Base-by-base conservation (phyloP, 2,113 vertebrate species). In the Leptobrachium ailaonicum region DNA sequence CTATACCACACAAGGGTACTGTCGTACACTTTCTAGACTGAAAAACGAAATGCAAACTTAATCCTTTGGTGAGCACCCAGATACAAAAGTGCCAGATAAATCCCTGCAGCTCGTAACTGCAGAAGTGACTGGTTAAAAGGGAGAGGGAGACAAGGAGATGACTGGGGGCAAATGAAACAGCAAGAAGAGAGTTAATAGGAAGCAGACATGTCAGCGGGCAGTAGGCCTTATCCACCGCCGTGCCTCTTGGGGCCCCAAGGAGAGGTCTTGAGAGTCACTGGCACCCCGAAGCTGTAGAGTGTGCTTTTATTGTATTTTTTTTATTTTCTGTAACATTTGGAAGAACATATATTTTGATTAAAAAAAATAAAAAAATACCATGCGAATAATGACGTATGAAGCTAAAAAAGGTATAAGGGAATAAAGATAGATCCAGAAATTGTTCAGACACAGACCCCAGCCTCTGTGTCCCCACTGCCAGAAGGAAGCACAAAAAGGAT, bases 181-280 rank as follows among this genome's bases (percentile, higher is more conserved):
- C 91, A 74, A 83, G 90, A 84, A 87, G 85, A 86, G 89, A 88
- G 84, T 76, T 91, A 88, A 87, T 84, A 88, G 83, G 85, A 86
- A 88, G 84, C 76, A 87, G 78, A 80, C 78, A 80, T 80, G 85
- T 84, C 90, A 90, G 90, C 89, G 66, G 89, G 88, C 91, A 91
- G 89, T 85, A 89, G 83, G 83, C 85, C 86, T 83, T 79, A 88
- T 90, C 86, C 83, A 84, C 79, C 74, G 85, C 90, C 98, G 92
- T 99, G 99, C 89, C 97, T 96, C 85, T 98, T 99, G 69, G 98
- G 97, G 86, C 98, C 98, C 98, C 98, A 99, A 41, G 97, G 96
- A 82, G 97, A 97, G 82, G 96, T 89, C 86, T 95, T 93, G 82
- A 96, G 90, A 83, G 92, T 89, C 86, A 99, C 95, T 71, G 98